Base-by-base conservation (phyloP, 2,888 invertebrate genomes). In the Hypselothyrea guttata region DNA sequence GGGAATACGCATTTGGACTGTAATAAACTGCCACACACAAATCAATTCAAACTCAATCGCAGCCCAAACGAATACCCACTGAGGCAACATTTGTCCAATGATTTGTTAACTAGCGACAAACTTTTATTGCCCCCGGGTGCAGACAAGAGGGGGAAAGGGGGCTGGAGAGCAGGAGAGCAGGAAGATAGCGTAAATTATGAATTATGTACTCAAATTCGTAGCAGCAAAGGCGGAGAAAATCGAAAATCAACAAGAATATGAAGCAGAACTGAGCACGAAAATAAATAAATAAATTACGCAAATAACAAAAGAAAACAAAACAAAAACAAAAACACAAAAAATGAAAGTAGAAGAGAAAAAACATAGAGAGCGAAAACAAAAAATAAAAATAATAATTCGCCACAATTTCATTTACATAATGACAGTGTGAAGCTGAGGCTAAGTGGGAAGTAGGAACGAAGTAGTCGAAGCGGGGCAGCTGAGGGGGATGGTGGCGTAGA, bases 381-480 rank as follows among this genome's bases (percentile, higher is more conserved):
- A 62, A 70, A 66, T 56, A 70, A 66, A 70, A 71, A 67, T 67
- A 71, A 75, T 73, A 74, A 84, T 74, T 75, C 73, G 68, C 77
- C 81, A 75, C 82, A 86, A 86, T 86, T 87, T 82, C 84, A 86
- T 87, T 87, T 86, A 69, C 85, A 86, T 86, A 86, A 86, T 86
- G 82, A 82, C 71, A 83, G 84, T 71, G 82, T 76, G 79, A 79
- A 74, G 66, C 67, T 65, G 70, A 61, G 41, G 38, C 31, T 40
- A 30, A 30, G 35, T 40, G 34, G 11, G 16, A 7, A 16, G 15
- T 38, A 16, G 30, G 47, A 33, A 27, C 41, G n/a, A 12, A 16
- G 16, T 42, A 37, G 22, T 1, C 1, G 2, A 13, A 15, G 13
- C 22, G 33, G 16, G 22, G 34, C 41, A 54, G 35, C 34, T 31